Evolutionary conservation across 2,888 invertebrate species (phyloP).

Genomic region (Drosophila parthenogenetica): DNA sequence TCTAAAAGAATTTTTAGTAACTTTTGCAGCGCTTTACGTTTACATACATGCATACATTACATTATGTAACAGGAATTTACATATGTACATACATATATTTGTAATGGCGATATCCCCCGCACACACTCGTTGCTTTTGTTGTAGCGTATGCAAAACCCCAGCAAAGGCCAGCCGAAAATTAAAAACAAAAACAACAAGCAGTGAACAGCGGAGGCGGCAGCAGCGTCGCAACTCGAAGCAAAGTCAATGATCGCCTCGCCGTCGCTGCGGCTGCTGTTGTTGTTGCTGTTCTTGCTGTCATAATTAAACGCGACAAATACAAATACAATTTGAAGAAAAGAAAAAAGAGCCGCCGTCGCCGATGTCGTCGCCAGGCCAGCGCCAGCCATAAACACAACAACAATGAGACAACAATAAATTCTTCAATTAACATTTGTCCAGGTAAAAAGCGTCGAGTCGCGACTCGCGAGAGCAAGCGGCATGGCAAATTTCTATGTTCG

Average conservation of each 20-base stretch:
- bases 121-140: slow-evolving; percentile 8
- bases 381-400: slow-evolving; percentile 76
- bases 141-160: slow-evolving; percentile 41
- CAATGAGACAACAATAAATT: slow-evolving; percentile 80
- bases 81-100: not conserved
- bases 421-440: slow-evolving; percentile 81
- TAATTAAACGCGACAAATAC: slow-evolving; percentile 80
- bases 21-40: too few species aligned
- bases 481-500: slow-evolving; percentile 43
- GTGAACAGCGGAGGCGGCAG: slow-evolving; percentile 45
- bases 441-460: slow-evolving; percentile 67
- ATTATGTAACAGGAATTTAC: too few species aligned
- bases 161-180: slow-evolving; percentile 47
- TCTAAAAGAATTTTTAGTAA: too few species aligned
- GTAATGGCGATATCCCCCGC: slow-evolving; percentile 22
- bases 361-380: slow-evolving; percentile 61
- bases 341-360: slow-evolving; percentile 58
- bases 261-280: slow-evolving; percentile 43
- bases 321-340: slow-evolving; percentile 78
- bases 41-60: not conserved
- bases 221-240: slow-evolving; percentile 37
- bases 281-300: slow-evolving; percentile 66
- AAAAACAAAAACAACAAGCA: slow-evolving; percentile 40
- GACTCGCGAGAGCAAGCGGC: slow-evolving; percentile 42
- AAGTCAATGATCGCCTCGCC: slow-evolving; percentile 73